Percentiles rank a stretch among this genome's conserved stretches.
Conservation (phyloP, 2,113 vertebrate genomes). For the Erpornis zantholeuca region DNA sequence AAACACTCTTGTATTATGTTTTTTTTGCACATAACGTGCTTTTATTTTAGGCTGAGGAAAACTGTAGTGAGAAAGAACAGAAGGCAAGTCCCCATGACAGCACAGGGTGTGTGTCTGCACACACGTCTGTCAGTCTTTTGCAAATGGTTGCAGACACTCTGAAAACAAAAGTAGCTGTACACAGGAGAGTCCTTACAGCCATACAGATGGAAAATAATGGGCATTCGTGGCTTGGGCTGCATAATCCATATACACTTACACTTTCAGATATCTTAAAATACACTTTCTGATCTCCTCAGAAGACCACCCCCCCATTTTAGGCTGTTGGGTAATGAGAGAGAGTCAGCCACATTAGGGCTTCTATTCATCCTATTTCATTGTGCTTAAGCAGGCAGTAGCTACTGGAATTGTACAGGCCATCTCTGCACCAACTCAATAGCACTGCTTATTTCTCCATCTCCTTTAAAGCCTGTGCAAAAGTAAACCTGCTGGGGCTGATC, state of each 20-base stretch:
- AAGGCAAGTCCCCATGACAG: constrained; percentile 17
- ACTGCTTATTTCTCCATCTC: constrained; percentile 14
- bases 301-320: not conserved
- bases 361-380: constrained; percentile 24
- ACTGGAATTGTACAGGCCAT: constrained; percentile 28
- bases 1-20: constrained; percentile 8
- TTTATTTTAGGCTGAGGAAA: constrained; percentile 23
- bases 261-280: not conserved
- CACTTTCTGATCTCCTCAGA: constrained; percentile 18
- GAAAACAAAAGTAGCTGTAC: constrained; percentile 24
- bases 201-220: not conserved
- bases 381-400: constrained; percentile 29
- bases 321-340: constrained; percentile 27
- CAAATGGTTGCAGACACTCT: not conserved
- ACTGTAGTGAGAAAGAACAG: not conserved
- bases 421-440: constrained; percentile 11
- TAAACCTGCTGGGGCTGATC: constrained; percentile 32
- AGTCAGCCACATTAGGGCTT: constrained; percentile 31
- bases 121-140: constrained; percentile 2
- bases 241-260: not conserved
- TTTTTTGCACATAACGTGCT: not conserved
- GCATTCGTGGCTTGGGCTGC: not conserved
- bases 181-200: not conserved
- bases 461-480: constrained; percentile 10
- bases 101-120: not conserved